Base-by-base conservation (phyloP, 1,140 invertebrate species). In the Zaprionus inermis region DNA sequence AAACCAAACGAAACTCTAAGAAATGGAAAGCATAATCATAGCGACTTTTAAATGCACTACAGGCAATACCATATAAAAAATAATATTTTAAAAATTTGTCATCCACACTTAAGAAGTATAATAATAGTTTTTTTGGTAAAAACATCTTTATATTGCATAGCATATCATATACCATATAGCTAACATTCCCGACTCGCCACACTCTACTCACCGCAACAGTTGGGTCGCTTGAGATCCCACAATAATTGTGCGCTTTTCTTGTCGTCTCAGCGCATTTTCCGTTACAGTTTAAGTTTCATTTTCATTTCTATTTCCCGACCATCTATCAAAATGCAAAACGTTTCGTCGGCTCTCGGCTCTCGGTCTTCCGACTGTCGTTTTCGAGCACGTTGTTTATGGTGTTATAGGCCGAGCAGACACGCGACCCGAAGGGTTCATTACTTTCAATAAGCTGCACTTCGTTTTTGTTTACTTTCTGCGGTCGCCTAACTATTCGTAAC, bases 361-460 rank as follows among this genome's bases (percentile, higher is more conserved):
- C 71, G 64, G 71, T 69, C 76, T 28, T 28, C 24, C 24, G 5
- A 24, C 22, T 24, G 22, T 24, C 22, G 22, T 4, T 24, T 24
- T 24, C 4, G 22, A 28, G 24, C 54, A 52, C 38, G 54, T 22
- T 71, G 60, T 79, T 54, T 55, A 22, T 22, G 11, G 16, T 63
- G 22, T 9, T 28, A 54, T n/a, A 54, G 51, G 24, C 12, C 51
- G 22, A 16, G 24, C 24, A 20, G 22, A 54, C 51, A 54, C 51
- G 51, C 51, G 51, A 54, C 51, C 51, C 51, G 7, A 63, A 51
- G 65, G 10, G 61, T 78, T 68, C 63, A 84, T 84, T 84, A 84
- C 69, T 61, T 84, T 84, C 68, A 84, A 84, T 80, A 57, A 77
- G 52, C 57, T 71, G 36, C 65, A 71, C 57, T 70, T 54, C 69